Conservation (phyloP, 2,113 vertebrate genomes). For the Embiotoca jacksoni region DNA sequence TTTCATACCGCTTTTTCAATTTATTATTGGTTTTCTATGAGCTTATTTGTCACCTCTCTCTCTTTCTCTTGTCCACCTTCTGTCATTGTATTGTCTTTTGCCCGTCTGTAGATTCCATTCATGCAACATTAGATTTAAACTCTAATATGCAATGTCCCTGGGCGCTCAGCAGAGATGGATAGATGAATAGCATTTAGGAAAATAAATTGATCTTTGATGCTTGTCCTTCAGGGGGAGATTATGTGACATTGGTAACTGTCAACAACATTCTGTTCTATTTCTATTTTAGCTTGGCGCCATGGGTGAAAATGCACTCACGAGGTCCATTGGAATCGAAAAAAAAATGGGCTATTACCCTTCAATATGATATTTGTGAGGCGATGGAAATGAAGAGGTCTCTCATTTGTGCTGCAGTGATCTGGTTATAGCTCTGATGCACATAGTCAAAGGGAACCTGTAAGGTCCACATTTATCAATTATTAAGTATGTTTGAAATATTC, state of each 20-base stretch:
- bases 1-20: constrained; percentile 48
- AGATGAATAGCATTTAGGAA: constrained; percentile 80
- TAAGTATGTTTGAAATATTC: constrained; percentile 68
- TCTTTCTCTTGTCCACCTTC: constrained; percentile 29
- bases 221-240: constrained; percentile 82
- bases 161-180: constrained; percentile 66
- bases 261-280: constrained; percentile 81
- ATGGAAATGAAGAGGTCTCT: constrained; percentile 76
- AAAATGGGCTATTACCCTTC: constrained; percentile 79
- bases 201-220: constrained; percentile 83
- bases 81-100: constrained; percentile 60
- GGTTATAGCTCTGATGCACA: constrained; percentile 70
- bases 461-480: constrained; percentile 62
- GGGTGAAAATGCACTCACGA: constrained; percentile 73
- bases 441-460: constrained; percentile 48
- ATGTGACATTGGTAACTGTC: constrained; percentile 82
- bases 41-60: constrained; percentile 53
- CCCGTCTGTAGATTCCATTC: constrained; percentile 65
- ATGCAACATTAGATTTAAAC: constrained; percentile 70
- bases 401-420: constrained; percentile 73
- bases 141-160: constrained; percentile 69
- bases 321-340: constrained; percentile 72
- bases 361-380: constrained; percentile 71
- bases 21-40: constrained; percentile 42
- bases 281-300: constrained; percentile 71